Evolutionary conservation across 2,888 invertebrate genomes (phyloP).

Genomic region (Tortricodes alternella): DNA sequence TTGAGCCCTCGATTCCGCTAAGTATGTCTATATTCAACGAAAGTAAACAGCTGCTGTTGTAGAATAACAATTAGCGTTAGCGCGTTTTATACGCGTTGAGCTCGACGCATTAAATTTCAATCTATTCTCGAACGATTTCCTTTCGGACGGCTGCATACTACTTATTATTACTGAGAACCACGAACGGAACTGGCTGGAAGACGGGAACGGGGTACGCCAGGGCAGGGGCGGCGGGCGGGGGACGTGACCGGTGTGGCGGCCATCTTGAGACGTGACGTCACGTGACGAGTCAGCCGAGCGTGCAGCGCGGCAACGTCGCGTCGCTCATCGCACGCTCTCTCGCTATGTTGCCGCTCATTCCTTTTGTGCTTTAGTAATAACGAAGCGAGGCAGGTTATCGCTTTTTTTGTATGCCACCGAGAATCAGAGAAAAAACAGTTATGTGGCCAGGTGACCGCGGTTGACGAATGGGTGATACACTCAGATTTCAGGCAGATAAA

Average conservation of each 20-base stretch:
- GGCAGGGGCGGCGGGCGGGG: conserved; percentile 43
- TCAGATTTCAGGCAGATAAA: conserved; percentile 25
- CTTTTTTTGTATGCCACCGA: conserved; percentile 68
- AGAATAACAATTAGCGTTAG: conserved; percentile 74
- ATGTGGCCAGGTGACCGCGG: conserved; percentile 70
- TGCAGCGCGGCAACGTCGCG: conserved; percentile 75
- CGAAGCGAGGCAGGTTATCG: conserved; percentile 54
- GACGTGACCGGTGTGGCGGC: conserved; percentile 75
- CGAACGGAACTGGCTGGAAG: conserved; percentile 75
- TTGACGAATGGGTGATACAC: conserved; percentile 28
- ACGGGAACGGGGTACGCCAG: conserved; percentile 44
- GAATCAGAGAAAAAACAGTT: conserved; percentile 75
- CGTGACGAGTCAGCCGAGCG: conserved; percentile 80
- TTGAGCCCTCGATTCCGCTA: conserved; percentile 59
- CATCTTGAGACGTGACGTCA: conserved; percentile 83
- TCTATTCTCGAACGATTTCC: conserved; percentile 78
- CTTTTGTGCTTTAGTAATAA: conserved; percentile 74
- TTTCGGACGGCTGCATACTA: conserved; percentile 75
- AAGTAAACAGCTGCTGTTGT: conserved; percentile 77
- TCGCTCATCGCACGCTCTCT: conserved; percentile 42
- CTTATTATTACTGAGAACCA: conserved; percentile 73
- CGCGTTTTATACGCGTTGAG: conserved; percentile 60
- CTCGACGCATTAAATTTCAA: conserved; percentile 77
- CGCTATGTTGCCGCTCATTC: conserved; percentile 68
- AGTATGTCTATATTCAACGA: conserved; percentile 70